Evolutionary conservation across 2,888 invertebrate genomes (phyloP).

Genomic region (Eupithecia exiguata): DNA sequence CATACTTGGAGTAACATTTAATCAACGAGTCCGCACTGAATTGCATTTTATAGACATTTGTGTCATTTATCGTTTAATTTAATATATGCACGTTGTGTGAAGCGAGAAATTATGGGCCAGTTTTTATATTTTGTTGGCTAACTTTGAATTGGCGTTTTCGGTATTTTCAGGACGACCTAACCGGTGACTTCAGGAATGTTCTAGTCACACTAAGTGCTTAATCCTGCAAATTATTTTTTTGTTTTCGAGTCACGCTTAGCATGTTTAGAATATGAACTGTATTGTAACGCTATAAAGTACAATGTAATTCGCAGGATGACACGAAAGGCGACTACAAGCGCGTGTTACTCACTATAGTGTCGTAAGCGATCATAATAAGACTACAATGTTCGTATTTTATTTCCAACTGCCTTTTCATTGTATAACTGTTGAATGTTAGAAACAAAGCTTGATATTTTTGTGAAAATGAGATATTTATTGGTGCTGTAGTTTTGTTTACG

Average conservation of each 20-base stretch:
- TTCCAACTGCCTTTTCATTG: slow-evolving; percentile 71
- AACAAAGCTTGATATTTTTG: slow-evolving; percentile 80
- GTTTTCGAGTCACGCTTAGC: slow-evolving; percentile 65
- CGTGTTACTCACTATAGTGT: slow-evolving; percentile 84
- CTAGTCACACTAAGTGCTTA: slow-evolving; percentile 85
- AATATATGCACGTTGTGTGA: slow-evolving; percentile 67
- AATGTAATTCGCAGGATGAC: slow-evolving; percentile 86
- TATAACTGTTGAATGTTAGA: slow-evolving; percentile 75
- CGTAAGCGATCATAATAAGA: slow-evolving; percentile 70
- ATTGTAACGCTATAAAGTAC: slow-evolving; percentile 59
- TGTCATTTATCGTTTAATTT: slow-evolving; percentile 46
- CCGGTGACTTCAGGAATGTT: slow-evolving; percentile 87
- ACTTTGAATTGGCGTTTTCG: slow-evolving; percentile 66
- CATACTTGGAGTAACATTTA: slow-evolving; percentile 53
- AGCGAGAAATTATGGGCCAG: slow-evolving; percentile 73
- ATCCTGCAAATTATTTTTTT: slow-evolving; percentile 70
- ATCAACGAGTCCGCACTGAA: slow-evolving; percentile 44
- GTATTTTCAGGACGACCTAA: slow-evolving; percentile 86
- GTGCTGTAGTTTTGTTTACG: slow-evolving; percentile 82
- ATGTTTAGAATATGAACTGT: slow-evolving; percentile 52
- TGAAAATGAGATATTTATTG: slow-evolving; percentile 83
- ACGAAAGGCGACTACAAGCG: slow-evolving; percentile 88
- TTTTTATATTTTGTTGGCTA: slow-evolving; percentile 58
- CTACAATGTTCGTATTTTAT: slow-evolving; percentile 46
- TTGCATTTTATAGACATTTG: slow-evolving; percentile 70